Percentiles rank a stretch among this genome's conserved stretches.
Evolutionary conservation across 2,797 vertebrate species (phyloP).

Genomic region (Cuniculus paca): DNA sequence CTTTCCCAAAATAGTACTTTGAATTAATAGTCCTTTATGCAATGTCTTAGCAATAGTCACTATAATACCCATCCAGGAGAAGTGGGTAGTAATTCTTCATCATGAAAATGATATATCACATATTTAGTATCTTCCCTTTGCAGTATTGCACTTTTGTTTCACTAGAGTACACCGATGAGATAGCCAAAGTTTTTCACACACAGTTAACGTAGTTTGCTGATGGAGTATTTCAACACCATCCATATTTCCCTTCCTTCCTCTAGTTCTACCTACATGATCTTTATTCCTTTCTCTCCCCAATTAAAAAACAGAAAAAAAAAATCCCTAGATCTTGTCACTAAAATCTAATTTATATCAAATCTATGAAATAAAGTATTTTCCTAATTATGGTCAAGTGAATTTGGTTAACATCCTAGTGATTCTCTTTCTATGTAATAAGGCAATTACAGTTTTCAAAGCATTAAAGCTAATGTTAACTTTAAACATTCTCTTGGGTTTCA

Average conservation of each 20-base stretch:
- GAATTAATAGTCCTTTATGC: constrained; percentile 89
- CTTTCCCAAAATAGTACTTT: constrained; percentile 88
- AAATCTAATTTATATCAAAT: constrained; percentile 91
- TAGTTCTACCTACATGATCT: constrained; percentile 62
- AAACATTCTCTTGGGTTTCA: constrained; percentile 87
- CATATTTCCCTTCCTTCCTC: constrained; percentile 81
- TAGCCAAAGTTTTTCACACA: constrained; percentile 91
- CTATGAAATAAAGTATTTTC: constrained; percentile 92
- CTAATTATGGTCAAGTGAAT: constrained; percentile 90
- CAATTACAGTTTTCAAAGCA: constrained; percentile 89
- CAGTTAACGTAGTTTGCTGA: constrained; percentile 86
- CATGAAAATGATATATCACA: constrained; percentile 82
- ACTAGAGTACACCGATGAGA: constrained; percentile 89
- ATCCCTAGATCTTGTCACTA: constrained; percentile 87
- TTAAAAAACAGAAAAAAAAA: constrained; percentile 82
- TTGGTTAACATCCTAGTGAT: constrained; percentile 91
- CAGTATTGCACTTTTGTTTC: constrained; percentile 91
- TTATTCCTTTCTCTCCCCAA: constrained; percentile 76
- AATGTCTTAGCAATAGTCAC: constrained; percentile 91
- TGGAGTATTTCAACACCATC: constrained; percentile 86
- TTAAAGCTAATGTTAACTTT: constrained; percentile 87
- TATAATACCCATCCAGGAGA: constrained; percentile 88
- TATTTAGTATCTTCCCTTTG: constrained; percentile 89
- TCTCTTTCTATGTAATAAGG: constrained; percentile 90
- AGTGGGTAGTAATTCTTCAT: constrained; percentile 88